These are phyloP conservation scores for Coptodon bakossiorum DNA, from an alignment of 2,113 vertebrate species.

Conservation along the genomic window DNA sequence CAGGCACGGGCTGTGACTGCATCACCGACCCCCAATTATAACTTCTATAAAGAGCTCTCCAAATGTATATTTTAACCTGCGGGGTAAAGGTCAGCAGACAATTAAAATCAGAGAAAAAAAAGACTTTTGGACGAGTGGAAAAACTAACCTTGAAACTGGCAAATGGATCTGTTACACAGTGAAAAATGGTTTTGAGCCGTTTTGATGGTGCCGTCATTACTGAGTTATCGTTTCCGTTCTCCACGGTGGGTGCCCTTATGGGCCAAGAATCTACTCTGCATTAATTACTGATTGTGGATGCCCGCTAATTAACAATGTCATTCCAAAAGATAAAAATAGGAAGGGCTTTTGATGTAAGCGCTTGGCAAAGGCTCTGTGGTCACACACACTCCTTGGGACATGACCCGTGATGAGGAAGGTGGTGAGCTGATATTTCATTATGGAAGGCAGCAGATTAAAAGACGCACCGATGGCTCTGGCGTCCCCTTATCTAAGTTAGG, in stretches of 20 bases:
- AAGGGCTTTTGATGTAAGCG: conserved; percentile 11
- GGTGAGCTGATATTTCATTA: conserved; percentile 30
- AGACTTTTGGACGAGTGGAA: neutral
- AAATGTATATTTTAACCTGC: conserved; percentile 4
- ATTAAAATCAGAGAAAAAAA: neutral
- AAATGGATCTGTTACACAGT: conserved; percentile 10
- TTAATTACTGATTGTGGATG: conserved; percentile 37
- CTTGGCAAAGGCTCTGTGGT: neutral
- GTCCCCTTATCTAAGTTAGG: neutral
- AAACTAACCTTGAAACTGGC: conserved; percentile 30
- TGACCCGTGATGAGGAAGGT: conserved; percentile 29
- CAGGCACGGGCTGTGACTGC: neutral
- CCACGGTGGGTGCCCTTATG: neutral
- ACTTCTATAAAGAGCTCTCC: conserved; percentile 28
- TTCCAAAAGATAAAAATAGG: conserved; percentile 35
- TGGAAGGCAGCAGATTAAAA: conserved; percentile 24
- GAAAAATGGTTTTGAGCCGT: neutral
- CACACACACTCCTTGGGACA: conserved; percentile 8
- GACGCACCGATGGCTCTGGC: neutral
- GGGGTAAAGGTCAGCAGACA: conserved; percentile 16
- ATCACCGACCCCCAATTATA: conserved; percentile 25
- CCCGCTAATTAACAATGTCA: conserved; percentile 31
- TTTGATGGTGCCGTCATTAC: neutral
- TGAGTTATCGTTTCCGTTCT: neutral
- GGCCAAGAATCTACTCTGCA: neutral